Percentiles rank a stretch among this genome's conserved stretches.
phyloP scores from a whole-genome alignment of 2,113 vertebrate species.

The human (Homo sapiens) region GRCh38 chr22:27961001-27961500 shows the following conservation, averaged over 20 bases:
- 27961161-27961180: not conserved
- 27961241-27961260: not conserved
- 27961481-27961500: not conserved
- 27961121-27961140: not conserved
- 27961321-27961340: not conserved
- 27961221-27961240: not conserved
- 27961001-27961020: not conserved
- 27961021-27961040: not conserved
- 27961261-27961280: not conserved
- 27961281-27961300: not conserved
- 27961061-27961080: not conserved
- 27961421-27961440: not conserved
- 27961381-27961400: not conserved
- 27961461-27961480: not conserved
- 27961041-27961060: not conserved
- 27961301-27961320: not conserved
- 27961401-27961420: not conserved
- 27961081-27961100: not conserved
- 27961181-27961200: not conserved
- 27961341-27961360: not conserved
- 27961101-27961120: not conserved
- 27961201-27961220: not conserved
- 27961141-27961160: not conserved
- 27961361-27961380: not conserved
- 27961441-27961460: not conserved